phyloP scores from a whole-genome alignment of 1,140 invertebrate species.

The Pachypsylla venusta region DNA sequence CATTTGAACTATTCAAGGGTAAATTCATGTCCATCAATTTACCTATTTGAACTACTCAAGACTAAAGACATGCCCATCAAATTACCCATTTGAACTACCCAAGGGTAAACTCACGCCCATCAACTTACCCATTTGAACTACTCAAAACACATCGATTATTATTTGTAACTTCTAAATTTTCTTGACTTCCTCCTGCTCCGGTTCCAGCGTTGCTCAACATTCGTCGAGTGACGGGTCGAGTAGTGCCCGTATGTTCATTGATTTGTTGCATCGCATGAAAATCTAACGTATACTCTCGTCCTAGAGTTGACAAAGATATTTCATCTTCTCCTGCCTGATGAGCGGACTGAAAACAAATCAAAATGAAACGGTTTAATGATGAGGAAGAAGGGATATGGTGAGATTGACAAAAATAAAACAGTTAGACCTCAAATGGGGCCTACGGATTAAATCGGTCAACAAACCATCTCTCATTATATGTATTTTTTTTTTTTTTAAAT shows the following conservation, averaged over 20 bases:
- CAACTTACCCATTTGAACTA: constrained; percentile 11
- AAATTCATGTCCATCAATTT: not conserved
- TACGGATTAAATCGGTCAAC: too few relatives aligned
- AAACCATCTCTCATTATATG: too few relatives aligned
- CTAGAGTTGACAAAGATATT: constrained; percentile 77
- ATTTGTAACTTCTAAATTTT: constrained; percentile 1
- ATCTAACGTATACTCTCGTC: constrained; percentile 87
- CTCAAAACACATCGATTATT: constrained; percentile 14
- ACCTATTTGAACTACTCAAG: not conserved
- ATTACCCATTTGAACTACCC: not conserved
- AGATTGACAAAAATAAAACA: too few relatives aligned
- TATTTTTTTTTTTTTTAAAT: too few relatives aligned
- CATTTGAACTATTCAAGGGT: constrained; percentile 29
- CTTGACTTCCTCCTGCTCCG: not conserved
- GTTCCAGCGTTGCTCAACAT: constrained; percentile 27
- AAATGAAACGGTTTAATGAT: too few relatives aligned
- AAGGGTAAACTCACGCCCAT: too few relatives aligned
- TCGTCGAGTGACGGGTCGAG: constrained; percentile 70
- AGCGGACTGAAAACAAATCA: constrained; percentile 55
- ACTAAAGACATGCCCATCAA: too few relatives aligned
- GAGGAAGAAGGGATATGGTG: too few relatives aligned
- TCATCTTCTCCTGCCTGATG: constrained; percentile 89
- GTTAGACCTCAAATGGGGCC: too few relatives aligned
- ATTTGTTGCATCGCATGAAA: constrained; percentile 96
- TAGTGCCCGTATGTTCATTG: constrained; percentile 91